phyloP scores from a whole-genome alignment of 2,797 vertebrate genomes.

The Varecia variegata region DNA sequence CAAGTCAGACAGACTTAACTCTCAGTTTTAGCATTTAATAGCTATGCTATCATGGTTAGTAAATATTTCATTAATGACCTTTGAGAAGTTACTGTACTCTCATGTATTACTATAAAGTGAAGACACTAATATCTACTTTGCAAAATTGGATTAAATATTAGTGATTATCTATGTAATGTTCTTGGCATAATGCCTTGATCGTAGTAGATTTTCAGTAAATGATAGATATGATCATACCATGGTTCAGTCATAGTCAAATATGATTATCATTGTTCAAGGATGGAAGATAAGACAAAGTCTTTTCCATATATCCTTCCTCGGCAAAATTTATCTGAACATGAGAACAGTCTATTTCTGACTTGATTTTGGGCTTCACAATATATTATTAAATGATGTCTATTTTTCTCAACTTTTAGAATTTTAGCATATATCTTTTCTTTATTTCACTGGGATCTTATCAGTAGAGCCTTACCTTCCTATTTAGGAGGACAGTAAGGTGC shows the following conservation, averaged over 20 bases:
- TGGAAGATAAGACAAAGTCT: not conserved
- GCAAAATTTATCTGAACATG: not conserved
- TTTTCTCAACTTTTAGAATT: constrained; percentile 8
- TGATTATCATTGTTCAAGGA: not conserved
- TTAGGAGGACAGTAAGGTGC: not conserved
- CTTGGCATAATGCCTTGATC: not conserved
- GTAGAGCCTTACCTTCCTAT: not conserved
- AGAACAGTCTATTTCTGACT: not conserved
- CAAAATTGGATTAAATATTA: not conserved
- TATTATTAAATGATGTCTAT: not conserved
- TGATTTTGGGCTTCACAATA: not conserved
- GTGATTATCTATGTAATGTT: not conserved
- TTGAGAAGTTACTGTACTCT: not conserved
- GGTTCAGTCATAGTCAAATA: not conserved
- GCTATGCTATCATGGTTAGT: not conserved
- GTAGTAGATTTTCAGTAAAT: constrained; percentile 17
- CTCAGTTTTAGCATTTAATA: not conserved
- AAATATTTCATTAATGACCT: not conserved
- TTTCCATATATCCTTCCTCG: not conserved
- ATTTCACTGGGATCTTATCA: not conserved
- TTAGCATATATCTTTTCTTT: not conserved
- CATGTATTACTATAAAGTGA: not conserved
- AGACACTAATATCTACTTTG: not conserved
- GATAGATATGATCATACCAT: not conserved
- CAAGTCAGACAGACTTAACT: not conserved